Evolutionary conservation across 2,113 vertebrate genomes (phyloP).

Genomic region (Buteo buteo): DNA sequence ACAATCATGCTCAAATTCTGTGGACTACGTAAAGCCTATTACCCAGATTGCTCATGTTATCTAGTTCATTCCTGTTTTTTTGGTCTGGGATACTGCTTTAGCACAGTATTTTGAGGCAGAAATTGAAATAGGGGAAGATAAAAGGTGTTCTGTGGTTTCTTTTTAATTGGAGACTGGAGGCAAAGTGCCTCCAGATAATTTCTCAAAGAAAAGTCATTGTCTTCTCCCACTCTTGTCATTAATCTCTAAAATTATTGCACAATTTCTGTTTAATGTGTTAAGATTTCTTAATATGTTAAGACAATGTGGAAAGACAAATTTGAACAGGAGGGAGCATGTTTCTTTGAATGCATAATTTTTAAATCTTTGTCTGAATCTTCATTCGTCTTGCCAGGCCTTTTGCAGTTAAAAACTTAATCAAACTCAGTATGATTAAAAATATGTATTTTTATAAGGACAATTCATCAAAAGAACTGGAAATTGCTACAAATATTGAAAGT

Average conservation of each 20-base stretch:
- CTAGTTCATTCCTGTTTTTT: slow-evolving; percentile 15
- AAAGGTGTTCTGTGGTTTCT: slow-evolving; percentile 62
- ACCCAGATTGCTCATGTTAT: slow-evolving; percentile 21
- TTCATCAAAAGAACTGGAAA: slow-evolving; percentile 1
- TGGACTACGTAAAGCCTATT: background rate
- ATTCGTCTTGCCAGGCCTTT: slow-evolving; percentile 27
- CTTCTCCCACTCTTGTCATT: slow-evolving; percentile 61
- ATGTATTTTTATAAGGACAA: background rate
- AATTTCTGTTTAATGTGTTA: slow-evolving; percentile 62
- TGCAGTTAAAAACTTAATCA: slow-evolving; percentile 20
- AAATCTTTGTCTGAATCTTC: slow-evolving; percentile 36
- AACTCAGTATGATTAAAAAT: background rate
- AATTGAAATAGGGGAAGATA: slow-evolving; percentile 46
- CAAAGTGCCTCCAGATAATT: slow-evolving; percentile 64
- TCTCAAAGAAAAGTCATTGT: slow-evolving; percentile 63
- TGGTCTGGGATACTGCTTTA: background rate
- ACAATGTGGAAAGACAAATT: slow-evolving; percentile 61
- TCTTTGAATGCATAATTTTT: slow-evolving; percentile 47
- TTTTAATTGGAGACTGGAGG: slow-evolving; percentile 57
- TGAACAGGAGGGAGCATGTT: slow-evolving; percentile 62
- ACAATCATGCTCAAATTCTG: background rate
- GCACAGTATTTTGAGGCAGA: slow-evolving; percentile 11
- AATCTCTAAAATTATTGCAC: slow-evolving; percentile 66
- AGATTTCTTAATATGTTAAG: slow-evolving; percentile 63
- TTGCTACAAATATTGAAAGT: background rate